These are phyloP conservation scores for Nannoperca obscura DNA, from an alignment of 2,797 vertebrate genomes.

Conservation along the genomic window DNA sequence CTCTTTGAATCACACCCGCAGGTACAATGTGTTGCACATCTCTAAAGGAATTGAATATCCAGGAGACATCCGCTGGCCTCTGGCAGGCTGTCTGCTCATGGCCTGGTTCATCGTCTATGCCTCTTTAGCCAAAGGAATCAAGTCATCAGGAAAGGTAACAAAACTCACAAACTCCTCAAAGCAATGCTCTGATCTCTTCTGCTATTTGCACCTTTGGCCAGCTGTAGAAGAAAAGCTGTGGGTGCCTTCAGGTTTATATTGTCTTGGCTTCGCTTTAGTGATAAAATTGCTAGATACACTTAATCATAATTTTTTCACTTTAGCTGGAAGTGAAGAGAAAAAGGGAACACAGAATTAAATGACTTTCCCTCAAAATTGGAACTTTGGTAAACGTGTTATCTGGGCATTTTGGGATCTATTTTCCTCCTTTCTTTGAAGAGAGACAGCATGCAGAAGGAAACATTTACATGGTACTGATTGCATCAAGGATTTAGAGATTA, in stretches of 20 bases:
- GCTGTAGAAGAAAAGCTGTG: neutral
- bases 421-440: neutral
- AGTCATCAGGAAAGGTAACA: conserved; percentile 96
- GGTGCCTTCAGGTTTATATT: neutral
- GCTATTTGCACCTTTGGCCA: neutral
- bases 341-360: neutral
- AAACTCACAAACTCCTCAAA: neutral
- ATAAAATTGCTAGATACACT: neutral
- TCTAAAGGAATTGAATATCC: conserved; percentile 97
- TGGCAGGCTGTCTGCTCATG: conserved; percentile 92
- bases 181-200: neutral
- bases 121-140: conserved; percentile 98
- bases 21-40: conserved; percentile 98
- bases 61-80: conserved; percentile 95
- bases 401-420: neutral
- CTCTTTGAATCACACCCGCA: conserved; percentile 63
- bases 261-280: neutral
- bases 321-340: neutral
- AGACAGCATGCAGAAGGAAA: neutral
- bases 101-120: conserved; percentile 98
- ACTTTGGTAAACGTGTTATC: neutral
- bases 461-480: rapidly evolving
- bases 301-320: neutral
- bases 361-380: neutral
- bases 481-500: too few relatives aligned